phyloP scores from a whole-genome alignment of 2,888 invertebrate species.

The Gerris lacustris region DNA sequence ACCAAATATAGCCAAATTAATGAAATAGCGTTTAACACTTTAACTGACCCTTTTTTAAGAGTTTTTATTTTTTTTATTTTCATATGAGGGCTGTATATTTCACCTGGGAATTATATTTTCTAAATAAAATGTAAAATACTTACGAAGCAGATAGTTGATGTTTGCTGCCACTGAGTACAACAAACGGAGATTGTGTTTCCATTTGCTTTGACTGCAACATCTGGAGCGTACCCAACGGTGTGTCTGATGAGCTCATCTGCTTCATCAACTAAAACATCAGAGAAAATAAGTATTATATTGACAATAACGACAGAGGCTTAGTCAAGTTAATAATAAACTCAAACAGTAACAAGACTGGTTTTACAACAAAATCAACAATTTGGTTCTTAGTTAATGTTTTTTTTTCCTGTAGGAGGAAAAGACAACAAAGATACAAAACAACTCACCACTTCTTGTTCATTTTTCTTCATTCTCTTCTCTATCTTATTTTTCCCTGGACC shows the following conservation, averaged over 20 bases:
- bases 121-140: neutral
- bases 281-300: conserved; percentile 13
- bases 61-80: too few relatives aligned
- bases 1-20: too few relatives aligned
- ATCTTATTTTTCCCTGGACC: conserved; percentile 96
- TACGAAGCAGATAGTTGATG: conserved; percentile 43
- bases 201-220: conserved; percentile 92
- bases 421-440: neutral
- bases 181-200: conserved; percentile 82
- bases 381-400: too few relatives aligned
- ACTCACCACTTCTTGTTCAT: conserved; percentile 77
- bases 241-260: conserved; percentile 95
- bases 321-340: too few relatives aligned
- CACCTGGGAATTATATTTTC: too few relatives aligned
- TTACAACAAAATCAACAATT: too few relatives aligned
- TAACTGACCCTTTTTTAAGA: too few relatives aligned
- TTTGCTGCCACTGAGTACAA: conserved; percentile 83
- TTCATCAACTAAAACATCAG: conserved; percentile 62
- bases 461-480: conserved; percentile 90
- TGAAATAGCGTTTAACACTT: too few relatives aligned
- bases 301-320: too few relatives aligned
- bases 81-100: too few relatives aligned
- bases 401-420: too few relatives aligned
- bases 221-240: conserved; percentile 86
- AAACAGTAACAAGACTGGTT: too few relatives aligned